These are phyloP conservation scores for Vidua chalybeata DNA, from an alignment of 2,113 vertebrate species.

Conservation along the genomic window DNA sequence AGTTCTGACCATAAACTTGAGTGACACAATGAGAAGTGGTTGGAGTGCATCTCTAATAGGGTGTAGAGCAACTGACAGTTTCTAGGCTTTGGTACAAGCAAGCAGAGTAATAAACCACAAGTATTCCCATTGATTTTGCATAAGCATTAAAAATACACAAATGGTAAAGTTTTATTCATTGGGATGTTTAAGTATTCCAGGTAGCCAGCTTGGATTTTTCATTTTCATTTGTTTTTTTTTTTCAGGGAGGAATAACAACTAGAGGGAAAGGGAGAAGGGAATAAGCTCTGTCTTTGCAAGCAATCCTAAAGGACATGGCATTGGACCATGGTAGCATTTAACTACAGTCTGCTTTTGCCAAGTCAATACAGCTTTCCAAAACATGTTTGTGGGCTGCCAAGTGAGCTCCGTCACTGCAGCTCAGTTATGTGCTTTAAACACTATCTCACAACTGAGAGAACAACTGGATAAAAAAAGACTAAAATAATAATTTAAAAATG, in stretches of 20 bases:
- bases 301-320: background rate
- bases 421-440: background rate
- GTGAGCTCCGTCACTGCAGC: background rate
- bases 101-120: slow-evolving; percentile 3
- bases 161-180: background rate
- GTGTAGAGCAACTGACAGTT: background rate
- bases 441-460: background rate
- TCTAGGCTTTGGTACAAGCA: slow-evolving; percentile 10
- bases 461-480: background rate
- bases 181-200: background rate
- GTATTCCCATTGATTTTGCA: background rate
- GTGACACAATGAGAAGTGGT: background rate
- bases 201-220: background rate
- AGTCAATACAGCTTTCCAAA: background rate
- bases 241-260: background rate
- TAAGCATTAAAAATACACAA: background rate
- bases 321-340: background rate
- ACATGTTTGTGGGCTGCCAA: background rate
- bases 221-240: background rate
- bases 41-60: background rate
- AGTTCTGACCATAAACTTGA: background rate
- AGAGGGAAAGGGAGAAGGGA: background rate
- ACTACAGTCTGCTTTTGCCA: background rate
- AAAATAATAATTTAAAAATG: background rate
- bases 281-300: background rate